Evolutionary conservation across 2,113 vertebrate genomes (phyloP).

Genomic region (Phrynosoma platyrhinos): DNA sequence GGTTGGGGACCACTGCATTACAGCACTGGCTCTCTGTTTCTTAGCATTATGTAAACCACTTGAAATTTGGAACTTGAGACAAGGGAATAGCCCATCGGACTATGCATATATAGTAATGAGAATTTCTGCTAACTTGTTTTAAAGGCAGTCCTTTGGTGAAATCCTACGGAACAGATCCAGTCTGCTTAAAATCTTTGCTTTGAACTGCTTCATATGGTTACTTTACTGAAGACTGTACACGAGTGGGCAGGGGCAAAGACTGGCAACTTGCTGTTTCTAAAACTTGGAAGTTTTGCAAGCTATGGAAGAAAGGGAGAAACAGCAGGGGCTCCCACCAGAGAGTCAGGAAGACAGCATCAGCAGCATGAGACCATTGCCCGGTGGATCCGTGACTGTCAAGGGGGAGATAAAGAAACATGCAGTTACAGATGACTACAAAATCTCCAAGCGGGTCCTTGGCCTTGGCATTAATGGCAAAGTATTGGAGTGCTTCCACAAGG

Average conservation of each 20-base stretch:
- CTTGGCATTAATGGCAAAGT: constrained; percentile 98
- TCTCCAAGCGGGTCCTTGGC: constrained; percentile 93
- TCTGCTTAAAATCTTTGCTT: constrained; percentile 30
- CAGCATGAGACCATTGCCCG: constrained; percentile 65
- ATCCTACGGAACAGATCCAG: constrained; percentile 43
- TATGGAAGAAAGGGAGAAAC: constrained; percentile 70
- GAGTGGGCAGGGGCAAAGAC: not conserved
- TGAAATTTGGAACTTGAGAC: not conserved
- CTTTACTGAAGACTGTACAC: constrained; percentile 12
- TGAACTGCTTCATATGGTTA: constrained; percentile 37
- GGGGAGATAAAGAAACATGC: constrained; percentile 92
- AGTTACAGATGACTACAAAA: constrained; percentile 95
- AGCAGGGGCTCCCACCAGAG: constrained; percentile 59
- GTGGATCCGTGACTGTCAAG: constrained; percentile 71
- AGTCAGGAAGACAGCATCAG: constrained; percentile 66
- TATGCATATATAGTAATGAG: not conserved
- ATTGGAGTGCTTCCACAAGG: constrained; percentile 90
- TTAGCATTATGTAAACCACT: not conserved
- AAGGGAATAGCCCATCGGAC: not conserved
- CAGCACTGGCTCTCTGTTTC: not conserved
- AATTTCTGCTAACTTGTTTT: constrained; percentile 20
- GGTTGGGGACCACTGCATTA: too few species aligned
- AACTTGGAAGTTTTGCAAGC: constrained; percentile 26
- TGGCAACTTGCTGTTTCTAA: constrained; percentile 7
- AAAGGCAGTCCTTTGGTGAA: constrained; percentile 42